These are phyloP conservation scores for Urocyon cinereoargenteus DNA, from an alignment of 2,797 vertebrate genomes.

Conservation along the genomic window DNA sequence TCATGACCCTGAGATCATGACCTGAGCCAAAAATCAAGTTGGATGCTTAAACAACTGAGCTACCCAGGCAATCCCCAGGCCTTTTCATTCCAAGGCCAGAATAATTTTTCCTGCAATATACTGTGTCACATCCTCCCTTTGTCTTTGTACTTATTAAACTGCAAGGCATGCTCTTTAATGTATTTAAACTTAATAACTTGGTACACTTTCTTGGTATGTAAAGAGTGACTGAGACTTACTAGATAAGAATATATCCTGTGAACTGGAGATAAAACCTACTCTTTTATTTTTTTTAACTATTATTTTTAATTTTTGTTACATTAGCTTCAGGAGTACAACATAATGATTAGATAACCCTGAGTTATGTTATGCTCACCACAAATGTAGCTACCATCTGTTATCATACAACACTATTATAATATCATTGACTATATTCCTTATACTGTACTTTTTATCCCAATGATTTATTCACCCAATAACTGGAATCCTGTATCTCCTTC, in stretches of 20 bases:
- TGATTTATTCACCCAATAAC: not conserved
- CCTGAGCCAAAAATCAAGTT: not conserved
- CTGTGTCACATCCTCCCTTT: not conserved
- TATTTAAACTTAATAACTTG: constrained; percentile 75
- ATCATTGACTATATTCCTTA: not conserved
- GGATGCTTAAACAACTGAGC: not conserved
- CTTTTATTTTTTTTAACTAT: not conserved
- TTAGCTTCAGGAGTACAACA: not conserved
- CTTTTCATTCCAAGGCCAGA: not conserved
- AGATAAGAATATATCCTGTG: not conserved
- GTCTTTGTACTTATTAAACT: not conserved
- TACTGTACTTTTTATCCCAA: not conserved
- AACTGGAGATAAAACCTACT: not conserved
- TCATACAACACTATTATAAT: not conserved
- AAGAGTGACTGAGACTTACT: constrained; percentile 72
- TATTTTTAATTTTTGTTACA: not conserved
- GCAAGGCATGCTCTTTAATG: constrained; percentile 76
- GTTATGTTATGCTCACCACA: not conserved
- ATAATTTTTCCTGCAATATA: not conserved
- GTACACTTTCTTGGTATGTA: constrained; percentile 73
- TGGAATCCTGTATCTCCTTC: not conserved
- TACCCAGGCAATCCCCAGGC: not conserved
- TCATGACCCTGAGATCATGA: not conserved
- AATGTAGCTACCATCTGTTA: not conserved
- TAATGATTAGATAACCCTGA: not conserved